These are phyloP conservation scores for Catharus fuscescens DNA, from an alignment of 2,113 vertebrate species.

Conservation along the genomic window DNA sequence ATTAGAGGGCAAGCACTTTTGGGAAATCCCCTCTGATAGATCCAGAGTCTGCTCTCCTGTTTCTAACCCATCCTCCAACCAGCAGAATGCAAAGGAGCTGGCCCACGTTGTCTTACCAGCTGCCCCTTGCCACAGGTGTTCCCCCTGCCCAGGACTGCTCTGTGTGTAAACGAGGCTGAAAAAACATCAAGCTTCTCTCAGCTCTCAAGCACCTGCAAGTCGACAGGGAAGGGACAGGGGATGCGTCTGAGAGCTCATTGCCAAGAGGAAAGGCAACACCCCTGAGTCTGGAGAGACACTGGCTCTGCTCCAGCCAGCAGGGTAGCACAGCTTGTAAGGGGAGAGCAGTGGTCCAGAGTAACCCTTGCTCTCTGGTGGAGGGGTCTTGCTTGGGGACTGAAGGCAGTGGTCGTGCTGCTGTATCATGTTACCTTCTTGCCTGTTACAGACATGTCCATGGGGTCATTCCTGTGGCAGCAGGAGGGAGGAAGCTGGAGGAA, in stretches of 20 bases:
- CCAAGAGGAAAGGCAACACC: neutral
- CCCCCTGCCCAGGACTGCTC: no score
- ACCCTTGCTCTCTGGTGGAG: neutral
- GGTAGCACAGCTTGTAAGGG: neutral
- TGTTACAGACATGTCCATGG: rapidly evolving
- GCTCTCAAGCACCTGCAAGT: neutral
- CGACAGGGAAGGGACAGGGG: neutral
- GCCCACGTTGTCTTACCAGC: neutral
- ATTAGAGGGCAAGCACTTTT: neutral
- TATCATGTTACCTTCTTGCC: neutral
- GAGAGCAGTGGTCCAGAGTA: neutral
- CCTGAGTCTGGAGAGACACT: rapidly evolving
- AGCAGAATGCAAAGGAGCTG: neutral
- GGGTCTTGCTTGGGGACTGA: neutral
- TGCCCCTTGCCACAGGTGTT: neutral
- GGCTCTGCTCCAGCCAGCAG: neutral
- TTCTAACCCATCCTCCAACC: neutral
- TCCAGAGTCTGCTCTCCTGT: neutral
- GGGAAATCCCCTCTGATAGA: neutral
- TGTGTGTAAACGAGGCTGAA: neutral
- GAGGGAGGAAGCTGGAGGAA: neutral
- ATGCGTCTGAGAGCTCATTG: neutral
- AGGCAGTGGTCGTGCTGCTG: rapidly evolving
- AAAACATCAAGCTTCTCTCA: neutral
- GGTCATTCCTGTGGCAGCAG: neutral